Evolutionary conservation across 2,888 invertebrate genomes (phyloP).

Genomic region (Melieria omissa): DNA sequence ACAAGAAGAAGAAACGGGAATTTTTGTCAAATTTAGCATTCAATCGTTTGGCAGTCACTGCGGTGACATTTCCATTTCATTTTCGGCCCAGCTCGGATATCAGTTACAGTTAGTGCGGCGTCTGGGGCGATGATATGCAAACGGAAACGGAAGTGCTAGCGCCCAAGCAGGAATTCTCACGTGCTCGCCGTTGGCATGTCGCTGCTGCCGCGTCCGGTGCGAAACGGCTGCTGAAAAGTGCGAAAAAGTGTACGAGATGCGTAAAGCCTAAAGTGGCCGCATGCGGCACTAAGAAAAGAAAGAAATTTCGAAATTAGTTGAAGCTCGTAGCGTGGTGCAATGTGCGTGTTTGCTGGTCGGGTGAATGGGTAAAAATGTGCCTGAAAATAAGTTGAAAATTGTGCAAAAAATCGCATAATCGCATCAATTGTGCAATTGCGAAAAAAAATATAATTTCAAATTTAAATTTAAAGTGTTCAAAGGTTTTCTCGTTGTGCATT

Average conservation of each 20-base stretch:
- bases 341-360: no score
- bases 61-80: constrained; percentile 38
- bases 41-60: constrained; percentile 36
- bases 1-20: neutral
- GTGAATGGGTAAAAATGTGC: no score
- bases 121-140: constrained; percentile 30
- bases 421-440: no score
- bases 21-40: constrained; percentile 11
- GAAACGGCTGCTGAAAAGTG: neutral
- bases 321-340: neutral
- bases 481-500: no score
- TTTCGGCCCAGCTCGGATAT: neutral
- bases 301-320: neutral
- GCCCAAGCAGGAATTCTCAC: no score
- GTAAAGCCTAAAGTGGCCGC: neutral
- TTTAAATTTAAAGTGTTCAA: no score
- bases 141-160: constrained; percentile 52
- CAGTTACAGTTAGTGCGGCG: constrained; percentile 25
- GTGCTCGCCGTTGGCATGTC: no score
- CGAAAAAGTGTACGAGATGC: neutral
- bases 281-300: neutral
- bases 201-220: no score
- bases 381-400: no score
- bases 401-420: no score
- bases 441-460: no score